These are phyloP conservation scores for Phoronis australis DNA, from an alignment of 2,888 invertebrate genomes.

Conservation along the genomic window DNA sequence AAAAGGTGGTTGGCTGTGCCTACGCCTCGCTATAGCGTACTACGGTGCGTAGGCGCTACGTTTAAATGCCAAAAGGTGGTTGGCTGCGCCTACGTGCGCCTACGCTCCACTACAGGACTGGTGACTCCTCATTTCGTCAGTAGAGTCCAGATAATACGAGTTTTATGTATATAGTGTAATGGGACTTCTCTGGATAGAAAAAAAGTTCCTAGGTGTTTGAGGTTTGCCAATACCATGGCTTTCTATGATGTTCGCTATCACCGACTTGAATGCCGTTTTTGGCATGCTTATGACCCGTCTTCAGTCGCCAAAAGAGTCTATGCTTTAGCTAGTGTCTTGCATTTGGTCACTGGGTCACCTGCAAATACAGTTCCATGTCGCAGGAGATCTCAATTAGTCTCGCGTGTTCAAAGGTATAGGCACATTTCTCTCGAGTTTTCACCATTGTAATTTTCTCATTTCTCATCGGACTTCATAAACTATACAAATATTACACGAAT, in stretches of 20 bases:
- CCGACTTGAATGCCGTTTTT: conserved; percentile 64
- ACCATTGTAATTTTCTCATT: conserved; percentile 61
- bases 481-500: conserved; percentile 66
- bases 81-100: conserved; percentile 6
- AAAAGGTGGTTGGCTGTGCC: too few species aligned
- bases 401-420: conserved; percentile 66
- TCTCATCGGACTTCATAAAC: conserved; percentile 60
- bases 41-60: too few species aligned
- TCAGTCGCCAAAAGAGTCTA: conserved; percentile 65
- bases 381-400: conserved; percentile 58
- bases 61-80: too few species aligned
- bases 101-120: conserved; percentile 22
- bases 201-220: too few species aligned
- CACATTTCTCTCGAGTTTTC: conserved; percentile 62
- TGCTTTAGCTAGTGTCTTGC: conserved; percentile 65
- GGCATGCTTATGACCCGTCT: conserved; percentile 63
- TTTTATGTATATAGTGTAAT: too few species aligned
- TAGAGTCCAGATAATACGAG: too few species aligned
- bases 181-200: too few species aligned
- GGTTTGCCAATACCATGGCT: conserved; percentile 75
- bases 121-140: too few species aligned
- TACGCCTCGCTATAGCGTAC: too few species aligned
- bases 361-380: conserved; percentile 64
- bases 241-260: conserved; percentile 60
- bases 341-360: conserved; percentile 63